Base-by-base conservation (phyloP, 2,797 vertebrate species). In the Sphenopsis melanotis region DNA sequence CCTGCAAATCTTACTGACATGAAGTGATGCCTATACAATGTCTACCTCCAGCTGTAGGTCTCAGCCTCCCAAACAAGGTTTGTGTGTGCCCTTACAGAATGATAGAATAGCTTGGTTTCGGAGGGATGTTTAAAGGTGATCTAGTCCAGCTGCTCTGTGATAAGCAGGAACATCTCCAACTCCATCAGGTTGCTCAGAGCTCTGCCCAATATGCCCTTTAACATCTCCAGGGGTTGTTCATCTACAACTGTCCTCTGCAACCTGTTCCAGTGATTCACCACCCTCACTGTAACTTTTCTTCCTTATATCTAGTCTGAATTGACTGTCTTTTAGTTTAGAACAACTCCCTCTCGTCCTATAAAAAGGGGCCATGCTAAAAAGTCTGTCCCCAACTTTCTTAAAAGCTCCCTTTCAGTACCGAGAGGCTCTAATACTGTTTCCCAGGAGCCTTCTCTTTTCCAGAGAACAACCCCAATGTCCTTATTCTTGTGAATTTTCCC, bases 201-300 rank as follows among this genome's bases (percentile, higher is more conserved):
- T 17, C 8, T 0, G 0, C 42, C 44, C 47, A 80, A 12, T 22
- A 11, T 15, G 34, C 17, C 34, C 32, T 61, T 34, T 36, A 49
- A 64, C 30, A 34, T 75, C 77, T 71, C 34, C 59, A 26, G 29
- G 78, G 22, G n/a, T 1, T 10, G 34, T 15, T 49, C 24, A 44
- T 30, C 16, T 20, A 36, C 29, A 41, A 5, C 12, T 14, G 12
- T 14, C 39, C 37, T 26, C 21, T 34, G 57, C 26, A 92, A 36
- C 19, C 27, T 44, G 12, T 34, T 41, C 32, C 34, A 30, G 29
- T 23, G 42, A 52, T 42, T 80, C 30, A 57, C 12, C 47, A 50
- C 18, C 12, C 32, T 61, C 34, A 52, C 4, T 10, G 8, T 34
- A 65, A 65, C 4, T 56, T 22, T 22, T n/a, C 46, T 65, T 75